These are phyloP conservation scores for Drosophila aldrichi DNA, from an alignment of 2,888 invertebrate genomes.

Conservation along the genomic window DNA sequence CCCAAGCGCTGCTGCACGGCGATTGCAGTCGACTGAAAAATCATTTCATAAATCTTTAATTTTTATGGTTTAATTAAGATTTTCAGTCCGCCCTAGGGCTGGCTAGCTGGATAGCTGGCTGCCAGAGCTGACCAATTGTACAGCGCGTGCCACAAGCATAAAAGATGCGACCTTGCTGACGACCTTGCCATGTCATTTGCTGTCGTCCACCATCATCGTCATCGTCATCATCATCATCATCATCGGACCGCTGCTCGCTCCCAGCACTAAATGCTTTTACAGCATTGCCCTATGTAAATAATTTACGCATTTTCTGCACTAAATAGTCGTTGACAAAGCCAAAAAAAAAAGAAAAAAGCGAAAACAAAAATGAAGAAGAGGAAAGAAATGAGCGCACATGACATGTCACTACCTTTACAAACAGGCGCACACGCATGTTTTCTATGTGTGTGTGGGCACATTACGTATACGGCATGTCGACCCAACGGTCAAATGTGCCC, in stretches of 20 bases:
- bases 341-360: slow-evolving; percentile 1
- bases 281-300: slow-evolving; percentile 51
- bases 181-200: slow-evolving; percentile 61
- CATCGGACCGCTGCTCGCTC: slow-evolving; percentile 30
- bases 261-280: slow-evolving; percentile 51
- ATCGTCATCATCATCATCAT: slow-evolving; percentile 7
- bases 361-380: not conserved
- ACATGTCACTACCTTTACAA: slow-evolving; percentile 21
- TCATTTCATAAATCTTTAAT: slow-evolving; percentile 74
- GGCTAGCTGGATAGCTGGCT: not conserved
- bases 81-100: not conserved
- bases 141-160: slow-evolving; percentile 18
- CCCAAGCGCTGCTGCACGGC: slow-evolving; percentile 8
- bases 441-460: slow-evolving; percentile 9
- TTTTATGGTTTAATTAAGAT: slow-evolving; percentile 70
- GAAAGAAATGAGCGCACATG: slow-evolving; percentile 32
- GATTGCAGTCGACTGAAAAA: slow-evolving; percentile 34
- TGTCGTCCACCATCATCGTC: slow-evolving; percentile 15
- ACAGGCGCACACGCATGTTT: slow-evolving; percentile 10
- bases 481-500: slow-evolving; percentile 58
- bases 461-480: slow-evolving; percentile 47
- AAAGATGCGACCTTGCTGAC: slow-evolving; percentile 56
- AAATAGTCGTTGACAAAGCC: slow-evolving; percentile 69
- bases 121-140: slow-evolving; percentile 8
- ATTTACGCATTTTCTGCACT: slow-evolving; percentile 75